Conservation (phyloP, 2,888 invertebrate species). For the Melanargia galathea region DNA sequence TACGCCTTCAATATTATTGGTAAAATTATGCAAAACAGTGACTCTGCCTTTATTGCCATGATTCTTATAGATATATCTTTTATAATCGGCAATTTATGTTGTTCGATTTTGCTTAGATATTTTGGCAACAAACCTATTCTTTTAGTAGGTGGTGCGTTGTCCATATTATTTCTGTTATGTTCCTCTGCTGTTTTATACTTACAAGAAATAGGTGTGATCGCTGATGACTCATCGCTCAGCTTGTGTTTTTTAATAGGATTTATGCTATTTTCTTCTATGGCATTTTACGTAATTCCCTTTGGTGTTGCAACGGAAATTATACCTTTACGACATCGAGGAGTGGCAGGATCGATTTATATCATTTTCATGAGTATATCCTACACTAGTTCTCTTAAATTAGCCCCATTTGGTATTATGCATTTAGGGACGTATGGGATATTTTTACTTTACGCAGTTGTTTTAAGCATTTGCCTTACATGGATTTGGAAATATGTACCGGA, state of each 20-base stretch:
- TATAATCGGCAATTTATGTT: slow-evolving; percentile 27
- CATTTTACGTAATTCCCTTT: slow-evolving; percentile 33
- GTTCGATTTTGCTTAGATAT: slow-evolving; percentile 29
- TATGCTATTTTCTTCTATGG: slow-evolving; percentile 35
- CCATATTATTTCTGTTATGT: slow-evolving; percentile 29
- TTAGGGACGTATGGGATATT: slow-evolving; percentile 32
- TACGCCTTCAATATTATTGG: slow-evolving; percentile 34
- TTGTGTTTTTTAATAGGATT: slow-evolving; percentile 33
- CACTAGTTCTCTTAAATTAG: slow-evolving; percentile 32
- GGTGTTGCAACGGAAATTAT: slow-evolving; percentile 35
- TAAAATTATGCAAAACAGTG: slow-evolving; percentile 30
- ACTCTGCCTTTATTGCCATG: slow-evolving; percentile 34
- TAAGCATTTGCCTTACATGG: slow-evolving; percentile 30
- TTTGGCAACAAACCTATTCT: slow-evolving; percentile 34
- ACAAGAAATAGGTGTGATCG: slow-evolving; percentile 21
- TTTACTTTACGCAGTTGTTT: slow-evolving; percentile 26
- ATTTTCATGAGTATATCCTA: slow-evolving; percentile 33
- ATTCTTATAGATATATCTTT: slow-evolving; percentile 31
- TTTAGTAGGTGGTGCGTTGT: slow-evolving; percentile 28
- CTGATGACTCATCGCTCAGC: slow-evolving; percentile 26
- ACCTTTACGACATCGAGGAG: slow-evolving; percentile 32
- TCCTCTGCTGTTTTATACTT: slow-evolving; percentile 30
- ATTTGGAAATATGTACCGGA: slow-evolving; percentile 35
- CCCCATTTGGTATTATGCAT: slow-evolving; percentile 30
- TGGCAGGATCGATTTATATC: slow-evolving; percentile 30